Percentiles rank a stretch among this genome's conserved stretches.
These are phyloP conservation scores for Caradrina clavipalpis DNA, from an alignment of 2,888 invertebrate genomes.

Conservation along the genomic window DNA sequence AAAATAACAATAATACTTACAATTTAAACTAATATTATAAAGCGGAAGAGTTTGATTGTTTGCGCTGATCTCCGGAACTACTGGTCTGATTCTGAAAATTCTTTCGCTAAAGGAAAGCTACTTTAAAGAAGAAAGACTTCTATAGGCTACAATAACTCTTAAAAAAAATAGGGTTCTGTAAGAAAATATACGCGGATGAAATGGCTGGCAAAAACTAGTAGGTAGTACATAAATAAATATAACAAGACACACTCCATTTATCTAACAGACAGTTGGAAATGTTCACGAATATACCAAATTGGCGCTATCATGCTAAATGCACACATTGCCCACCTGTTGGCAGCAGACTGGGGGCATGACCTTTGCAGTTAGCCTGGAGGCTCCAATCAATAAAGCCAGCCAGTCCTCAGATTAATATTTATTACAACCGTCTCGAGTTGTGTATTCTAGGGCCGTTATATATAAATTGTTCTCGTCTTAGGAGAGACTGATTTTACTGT, in stretches of 20 bases:
- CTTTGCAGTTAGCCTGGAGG: slow-evolving; percentile 22
- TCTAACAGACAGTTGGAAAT: slow-evolving; percentile 24
- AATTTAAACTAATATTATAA: too few species aligned
- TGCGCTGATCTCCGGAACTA: too few species aligned
- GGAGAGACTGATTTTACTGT: neutral
- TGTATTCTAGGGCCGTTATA: slow-evolving; percentile 20
- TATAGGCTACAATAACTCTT: too few species aligned
- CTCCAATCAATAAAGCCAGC: slow-evolving; percentile 52
- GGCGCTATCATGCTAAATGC: slow-evolving; percentile 5
- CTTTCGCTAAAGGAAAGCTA: too few species aligned
- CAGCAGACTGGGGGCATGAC: slow-evolving; percentile 42
- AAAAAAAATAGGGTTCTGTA: too few species aligned
- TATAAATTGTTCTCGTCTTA: slow-evolving; percentile 2
- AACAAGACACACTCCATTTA: neutral
- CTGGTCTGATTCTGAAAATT: too few species aligned
- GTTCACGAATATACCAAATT: slow-evolving; percentile 36
- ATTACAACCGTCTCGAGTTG: slow-evolving; percentile 30
- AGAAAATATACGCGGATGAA: too few species aligned
- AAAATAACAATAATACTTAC: too few species aligned
- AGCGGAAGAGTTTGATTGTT: too few species aligned
- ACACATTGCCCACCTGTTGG: slow-evolving; percentile 65
- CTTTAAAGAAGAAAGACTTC: too few species aligned
- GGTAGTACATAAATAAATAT: slow-evolving; percentile 18
- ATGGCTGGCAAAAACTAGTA: too few species aligned
- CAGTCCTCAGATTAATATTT: slow-evolving; percentile 31